phyloP scores from a whole-genome alignment of 2,113 vertebrate species.

The Ptyas mucosa region DNA sequence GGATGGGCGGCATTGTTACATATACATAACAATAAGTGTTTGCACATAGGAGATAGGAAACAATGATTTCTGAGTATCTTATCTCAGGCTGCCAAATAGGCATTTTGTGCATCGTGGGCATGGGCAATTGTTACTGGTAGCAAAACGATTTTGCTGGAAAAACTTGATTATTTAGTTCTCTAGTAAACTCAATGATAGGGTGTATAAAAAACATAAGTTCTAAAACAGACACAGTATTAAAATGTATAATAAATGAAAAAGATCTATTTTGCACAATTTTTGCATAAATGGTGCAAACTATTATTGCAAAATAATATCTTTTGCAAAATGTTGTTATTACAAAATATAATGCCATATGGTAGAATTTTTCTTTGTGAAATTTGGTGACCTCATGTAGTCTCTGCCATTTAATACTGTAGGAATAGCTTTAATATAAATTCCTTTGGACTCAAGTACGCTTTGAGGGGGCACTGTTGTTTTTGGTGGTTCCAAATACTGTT shows the following conservation, averaged over 20 bases:
- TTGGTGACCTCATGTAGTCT: background rate
- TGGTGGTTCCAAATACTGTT: background rate
- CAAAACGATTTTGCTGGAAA: background rate
- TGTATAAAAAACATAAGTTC: background rate
- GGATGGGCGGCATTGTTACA: background rate
- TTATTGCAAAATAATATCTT: background rate
- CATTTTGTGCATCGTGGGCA: background rate
- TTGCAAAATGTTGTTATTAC: background rate
- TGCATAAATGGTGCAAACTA: background rate
- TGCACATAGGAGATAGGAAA: background rate
- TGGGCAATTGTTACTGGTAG: background rate
- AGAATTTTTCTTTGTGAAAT: background rate
- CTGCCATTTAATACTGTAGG: background rate
- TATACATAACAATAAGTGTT: background rate
- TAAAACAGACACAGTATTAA: background rate
- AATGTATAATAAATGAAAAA: background rate
- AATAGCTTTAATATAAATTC: background rate
- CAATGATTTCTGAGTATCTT: background rate
- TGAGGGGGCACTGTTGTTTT: background rate
- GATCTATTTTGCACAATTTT: background rate
- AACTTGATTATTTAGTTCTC: background rate
- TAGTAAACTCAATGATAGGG: background rate
- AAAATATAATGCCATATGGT: background rate
- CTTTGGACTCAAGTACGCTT: background rate
- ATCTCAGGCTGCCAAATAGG: background rate